Percentiles rank a stretch among this genome's conserved stretches.
Conservation (phyloP, 2,888 invertebrate species). For the Cybosia mesomella region DNA sequence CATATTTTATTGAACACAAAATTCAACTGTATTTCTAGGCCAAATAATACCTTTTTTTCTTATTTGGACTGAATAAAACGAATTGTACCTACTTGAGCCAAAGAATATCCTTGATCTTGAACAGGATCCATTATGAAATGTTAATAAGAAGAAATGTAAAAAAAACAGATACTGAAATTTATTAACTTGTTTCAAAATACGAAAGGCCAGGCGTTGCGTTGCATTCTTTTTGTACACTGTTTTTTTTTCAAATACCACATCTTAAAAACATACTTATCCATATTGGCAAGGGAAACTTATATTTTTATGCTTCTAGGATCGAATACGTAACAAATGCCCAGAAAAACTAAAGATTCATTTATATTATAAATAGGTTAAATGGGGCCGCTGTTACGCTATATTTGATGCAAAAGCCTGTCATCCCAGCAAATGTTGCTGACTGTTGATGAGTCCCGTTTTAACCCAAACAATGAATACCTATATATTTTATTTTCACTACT, state of each 20-base stretch:
- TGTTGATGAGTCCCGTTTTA: too few relatives aligned
- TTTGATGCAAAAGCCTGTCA: too few relatives aligned
- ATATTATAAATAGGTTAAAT: too few relatives aligned
- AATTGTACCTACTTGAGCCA: constrained; percentile 1
- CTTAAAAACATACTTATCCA: not conserved
- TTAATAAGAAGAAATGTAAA: not conserved
- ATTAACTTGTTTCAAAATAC: constrained; percentile 1
- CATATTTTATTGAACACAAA: too few relatives aligned
- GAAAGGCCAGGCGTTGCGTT: not conserved
- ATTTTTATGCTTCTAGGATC: too few relatives aligned
- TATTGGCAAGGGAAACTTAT: not conserved
- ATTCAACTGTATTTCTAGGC: not conserved
- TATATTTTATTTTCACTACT: too few relatives aligned
- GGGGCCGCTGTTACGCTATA: too few relatives aligned
- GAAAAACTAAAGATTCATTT: too few relatives aligned
- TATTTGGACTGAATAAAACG: not conserved
- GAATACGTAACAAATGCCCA: too few relatives aligned
- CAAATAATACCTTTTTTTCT: not conserved
- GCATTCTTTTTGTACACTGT: not conserved
- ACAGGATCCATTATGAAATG: not conserved
- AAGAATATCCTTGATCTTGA: not conserved
- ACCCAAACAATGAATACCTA: too few relatives aligned
- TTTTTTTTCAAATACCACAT: not conserved
- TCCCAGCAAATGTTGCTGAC: too few relatives aligned
- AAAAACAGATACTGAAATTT: constrained; percentile 3